These are phyloP conservation scores for Listrodromus nycthemerus DNA, from an alignment of 2,888 invertebrate genomes.

Conservation along the genomic window DNA sequence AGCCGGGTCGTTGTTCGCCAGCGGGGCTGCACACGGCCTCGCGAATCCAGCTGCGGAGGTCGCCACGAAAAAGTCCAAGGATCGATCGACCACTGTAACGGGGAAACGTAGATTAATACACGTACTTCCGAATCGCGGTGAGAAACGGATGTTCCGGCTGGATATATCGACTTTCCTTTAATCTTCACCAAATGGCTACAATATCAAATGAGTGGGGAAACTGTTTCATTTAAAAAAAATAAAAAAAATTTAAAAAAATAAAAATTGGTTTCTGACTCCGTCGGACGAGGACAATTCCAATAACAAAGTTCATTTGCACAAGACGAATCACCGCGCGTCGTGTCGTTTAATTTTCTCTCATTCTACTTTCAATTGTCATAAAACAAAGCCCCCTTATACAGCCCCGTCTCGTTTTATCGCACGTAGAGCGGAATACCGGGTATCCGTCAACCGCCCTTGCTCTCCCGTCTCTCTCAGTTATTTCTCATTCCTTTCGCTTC, in stretches of 20 bases:
- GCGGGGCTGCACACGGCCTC: neutral
- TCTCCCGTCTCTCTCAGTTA: conserved; percentile 46
- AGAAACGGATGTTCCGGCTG: conserved; percentile 1
- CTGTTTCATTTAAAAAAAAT: neutral
- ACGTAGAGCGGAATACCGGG: conserved; percentile 39
- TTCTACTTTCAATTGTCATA: conserved; percentile 54
- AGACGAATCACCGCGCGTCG: conserved; percentile 40
- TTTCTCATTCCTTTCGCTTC: conserved; percentile 51
- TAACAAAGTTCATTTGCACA: conserved; percentile 49
- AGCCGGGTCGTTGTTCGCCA: too few species aligned
- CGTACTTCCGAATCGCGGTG: neutral
- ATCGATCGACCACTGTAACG: neutral
- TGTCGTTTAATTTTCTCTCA: conserved; percentile 28
- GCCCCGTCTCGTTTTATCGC: neutral
- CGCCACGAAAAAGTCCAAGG: neutral
- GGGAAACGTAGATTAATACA: neutral
- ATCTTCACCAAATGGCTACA: neutral
- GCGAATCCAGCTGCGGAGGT: neutral
- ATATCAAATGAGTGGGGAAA: neutral
- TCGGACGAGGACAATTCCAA: conserved; percentile 14
- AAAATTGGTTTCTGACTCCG: neutral
- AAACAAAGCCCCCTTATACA: conserved; percentile 34
- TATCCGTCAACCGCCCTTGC: conserved; percentile 44
- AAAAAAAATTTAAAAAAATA: neutral
- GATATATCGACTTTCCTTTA: conserved; percentile 8